Percentiles rank a stretch among this genome's conserved stretches.
phyloP scores from a whole-genome alignment of 2,888 invertebrate species.

The Petrolisthes cinctipes region DNA sequence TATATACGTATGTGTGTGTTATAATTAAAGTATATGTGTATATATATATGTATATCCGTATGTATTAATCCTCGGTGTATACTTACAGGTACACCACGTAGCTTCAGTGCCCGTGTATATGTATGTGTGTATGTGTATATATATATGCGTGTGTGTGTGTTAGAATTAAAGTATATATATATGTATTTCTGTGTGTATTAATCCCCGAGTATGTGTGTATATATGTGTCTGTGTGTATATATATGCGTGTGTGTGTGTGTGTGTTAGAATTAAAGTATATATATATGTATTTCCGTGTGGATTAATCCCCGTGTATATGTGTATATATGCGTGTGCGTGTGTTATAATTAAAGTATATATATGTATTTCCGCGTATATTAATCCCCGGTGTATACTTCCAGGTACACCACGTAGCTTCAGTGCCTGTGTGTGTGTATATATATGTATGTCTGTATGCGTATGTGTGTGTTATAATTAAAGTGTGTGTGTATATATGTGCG shows the following conservation, averaged over 20 bases:
- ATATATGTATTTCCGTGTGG: too few relatives aligned
- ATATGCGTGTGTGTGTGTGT: too few relatives aligned
- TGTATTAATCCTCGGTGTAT: neutral
- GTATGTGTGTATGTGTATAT: neutral
- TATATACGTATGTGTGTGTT: slow-evolving; percentile 8
- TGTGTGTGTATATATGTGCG: too few relatives aligned
- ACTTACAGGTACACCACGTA: neutral
- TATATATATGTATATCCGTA: slow-evolving; percentile 4
- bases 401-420: slow-evolving; percentile 98
- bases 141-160: neutral
- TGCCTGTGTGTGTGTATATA: slow-evolving; percentile 97
- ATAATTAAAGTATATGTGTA: neutral
- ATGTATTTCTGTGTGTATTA: too few relatives aligned
- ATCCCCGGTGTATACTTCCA: slow-evolving; percentile 69
- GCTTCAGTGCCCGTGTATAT: neutral
- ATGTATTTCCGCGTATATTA: neutral
- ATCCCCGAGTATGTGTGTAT: too few relatives aligned
- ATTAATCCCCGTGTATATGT: too few relatives aligned
- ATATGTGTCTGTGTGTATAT: too few relatives aligned
- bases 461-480: slow-evolving; percentile 9
- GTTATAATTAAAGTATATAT: neutral
- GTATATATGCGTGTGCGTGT: too few relatives aligned
- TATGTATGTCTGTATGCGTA: too few relatives aligned
- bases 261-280: too few relatives aligned
- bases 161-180: too few relatives aligned